phyloP scores from a whole-genome alignment of 2,888 invertebrate genomes.

The Xestoiulus laeticollis region DNA sequence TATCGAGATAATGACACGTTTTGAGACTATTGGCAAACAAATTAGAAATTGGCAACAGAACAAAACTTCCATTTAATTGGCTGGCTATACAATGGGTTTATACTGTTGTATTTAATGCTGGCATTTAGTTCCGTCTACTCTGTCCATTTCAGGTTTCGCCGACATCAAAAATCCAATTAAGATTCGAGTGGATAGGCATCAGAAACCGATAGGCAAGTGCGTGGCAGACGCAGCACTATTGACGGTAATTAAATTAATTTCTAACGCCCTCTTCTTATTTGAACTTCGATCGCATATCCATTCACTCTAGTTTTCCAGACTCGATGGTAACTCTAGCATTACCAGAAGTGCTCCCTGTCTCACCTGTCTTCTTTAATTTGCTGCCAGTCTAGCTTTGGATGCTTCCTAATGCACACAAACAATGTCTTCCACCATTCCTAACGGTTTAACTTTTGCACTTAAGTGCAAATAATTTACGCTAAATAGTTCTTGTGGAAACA shows the following conservation, averaged over 20 bases:
- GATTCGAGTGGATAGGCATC: background rate
- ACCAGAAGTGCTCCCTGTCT: slow-evolving; percentile 15
- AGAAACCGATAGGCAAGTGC: background rate
- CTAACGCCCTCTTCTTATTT: background rate
- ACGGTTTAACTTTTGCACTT: slow-evolving; percentile 25
- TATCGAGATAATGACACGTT: too few species aligned
- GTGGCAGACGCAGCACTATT: background rate
- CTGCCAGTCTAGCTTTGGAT: background rate
- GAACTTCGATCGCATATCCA: background rate
- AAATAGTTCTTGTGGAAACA: background rate
- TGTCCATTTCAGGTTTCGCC: background rate
- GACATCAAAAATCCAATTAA: background rate
- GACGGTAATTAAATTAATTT: slow-evolving; percentile 15
- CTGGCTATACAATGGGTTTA: too few species aligned
- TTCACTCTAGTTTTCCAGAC: background rate
- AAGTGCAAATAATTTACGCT: background rate
- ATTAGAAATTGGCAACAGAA: background rate
- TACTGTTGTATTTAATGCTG: too few species aligned
- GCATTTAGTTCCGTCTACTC: too few species aligned
- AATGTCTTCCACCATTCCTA: background rate
- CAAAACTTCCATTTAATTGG: too few species aligned
- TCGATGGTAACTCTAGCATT: background rate
- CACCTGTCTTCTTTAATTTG: slow-evolving; percentile 8
- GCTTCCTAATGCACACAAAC: background rate
- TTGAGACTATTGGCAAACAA: too few species aligned